Conservation (phyloP, 2,797 vertebrate genomes). For the Mallotus villosus region DNA sequence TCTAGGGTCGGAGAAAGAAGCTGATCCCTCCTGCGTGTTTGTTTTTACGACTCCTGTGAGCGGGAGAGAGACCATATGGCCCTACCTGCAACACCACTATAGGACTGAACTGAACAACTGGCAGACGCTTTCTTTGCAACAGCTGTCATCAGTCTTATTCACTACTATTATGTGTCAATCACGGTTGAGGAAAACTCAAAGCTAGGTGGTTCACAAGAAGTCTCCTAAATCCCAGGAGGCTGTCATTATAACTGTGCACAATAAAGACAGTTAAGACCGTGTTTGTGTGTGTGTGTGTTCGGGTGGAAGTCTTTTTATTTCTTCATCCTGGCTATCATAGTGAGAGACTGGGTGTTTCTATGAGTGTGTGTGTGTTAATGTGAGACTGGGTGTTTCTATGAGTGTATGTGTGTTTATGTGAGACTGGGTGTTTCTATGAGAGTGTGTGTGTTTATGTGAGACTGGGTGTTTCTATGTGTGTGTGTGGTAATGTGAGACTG, state of each 20-base stretch:
- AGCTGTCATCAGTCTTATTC: constrained; percentile 50
- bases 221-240: constrained; percentile 13
- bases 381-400: no score
- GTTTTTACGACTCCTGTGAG: constrained; percentile 10
- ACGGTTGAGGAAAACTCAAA: constrained; percentile 30
- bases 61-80: constrained; percentile 44
- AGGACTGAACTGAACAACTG: constrained; percentile 49
- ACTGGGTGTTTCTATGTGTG: constrained; percentile 28
- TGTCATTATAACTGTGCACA: neutral
- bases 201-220: constrained; percentile 26
- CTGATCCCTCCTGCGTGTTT: neutral
- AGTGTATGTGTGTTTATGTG: constrained; percentile 27
- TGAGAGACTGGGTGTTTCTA: neutral
- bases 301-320: constrained; percentile 5
- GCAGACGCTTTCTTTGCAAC: constrained; percentile 49
- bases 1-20: neutral
- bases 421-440: no score
- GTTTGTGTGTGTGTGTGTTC: neutral
- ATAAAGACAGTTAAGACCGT: neutral
- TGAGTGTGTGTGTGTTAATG: constrained; percentile 26
- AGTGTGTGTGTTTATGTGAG: constrained; percentile 31
- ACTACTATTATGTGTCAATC: constrained; percentile 50
- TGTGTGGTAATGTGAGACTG: constrained; percentile 34
- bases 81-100: constrained; percentile 47
- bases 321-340: neutral